Conservation (phyloP, 2,113 vertebrate genomes). For the Trochalopteron elliotii region DNA sequence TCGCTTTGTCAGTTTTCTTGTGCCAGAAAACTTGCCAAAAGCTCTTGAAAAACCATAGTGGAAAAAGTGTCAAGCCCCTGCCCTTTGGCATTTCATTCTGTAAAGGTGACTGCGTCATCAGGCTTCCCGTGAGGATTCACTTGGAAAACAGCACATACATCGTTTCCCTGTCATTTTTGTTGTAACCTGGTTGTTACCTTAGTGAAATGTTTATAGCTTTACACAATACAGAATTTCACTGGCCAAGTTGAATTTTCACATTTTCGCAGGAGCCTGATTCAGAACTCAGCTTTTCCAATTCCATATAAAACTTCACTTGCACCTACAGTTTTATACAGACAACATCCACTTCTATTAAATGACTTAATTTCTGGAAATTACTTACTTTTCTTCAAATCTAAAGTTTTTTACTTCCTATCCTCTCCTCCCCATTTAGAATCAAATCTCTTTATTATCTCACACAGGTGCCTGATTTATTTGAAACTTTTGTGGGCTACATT, state of each 20-base stretch:
- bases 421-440: not conserved
- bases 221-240: not conserved
- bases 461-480: not conserved
- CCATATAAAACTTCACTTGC: not conserved
- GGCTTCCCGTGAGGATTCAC: not conserved
- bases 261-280: not conserved
- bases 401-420: not conserved
- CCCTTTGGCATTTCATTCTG: not conserved
- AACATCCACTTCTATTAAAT: not conserved
- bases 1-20: not conserved
- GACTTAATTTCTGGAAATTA: not conserved
- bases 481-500: not conserved
- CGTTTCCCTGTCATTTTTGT: not conserved
- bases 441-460: not conserved
- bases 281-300: not conserved
- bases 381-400: not conserved
- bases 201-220: not conserved
- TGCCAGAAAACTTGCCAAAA: not conserved
- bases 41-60: not conserved
- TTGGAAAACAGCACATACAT: not conserved
- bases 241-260: not conserved
- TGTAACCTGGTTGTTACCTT: not conserved
- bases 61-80: not conserved
- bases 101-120: constrained; percentile 29
- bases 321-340: not conserved